phyloP scores from a whole-genome alignment of 2,888 invertebrate genomes.

The Drosophila quinaria region DNA sequence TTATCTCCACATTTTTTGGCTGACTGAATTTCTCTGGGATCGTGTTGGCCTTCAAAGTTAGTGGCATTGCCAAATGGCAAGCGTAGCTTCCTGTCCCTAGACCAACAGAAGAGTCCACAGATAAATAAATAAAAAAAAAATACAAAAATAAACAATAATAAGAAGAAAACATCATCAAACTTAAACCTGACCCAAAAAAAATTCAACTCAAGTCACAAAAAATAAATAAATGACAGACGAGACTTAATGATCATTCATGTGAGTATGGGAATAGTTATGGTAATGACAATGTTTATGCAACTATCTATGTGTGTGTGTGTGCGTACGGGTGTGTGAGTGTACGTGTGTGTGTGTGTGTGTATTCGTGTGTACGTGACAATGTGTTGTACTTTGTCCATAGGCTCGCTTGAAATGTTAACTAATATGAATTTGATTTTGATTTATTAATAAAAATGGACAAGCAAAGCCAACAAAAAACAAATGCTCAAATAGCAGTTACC shows the following conservation, averaged over 20 bases:
- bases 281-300: slow-evolving; percentile 22
- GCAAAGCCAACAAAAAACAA: not conserved
- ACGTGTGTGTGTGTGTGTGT: not conserved
- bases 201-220: not conserved
- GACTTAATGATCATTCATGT: slow-evolving; percentile 15
- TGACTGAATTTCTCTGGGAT: slow-evolving; percentile 1
- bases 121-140: slow-evolving; percentile 4
- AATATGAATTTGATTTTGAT: slow-evolving; percentile 47
- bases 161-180: slow-evolving; percentile 4
- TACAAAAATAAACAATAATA: not conserved
- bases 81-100: slow-evolving; percentile 33
- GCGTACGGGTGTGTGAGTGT: not conserved
- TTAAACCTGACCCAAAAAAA: slow-evolving; percentile 5
- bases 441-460: slow-evolving; percentile 30
- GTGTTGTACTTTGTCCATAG: slow-evolving; percentile 31
- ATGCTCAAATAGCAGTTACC: slow-evolving; percentile 1
- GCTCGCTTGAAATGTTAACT: slow-evolving; percentile 38
- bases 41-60: slow-evolving; percentile 20
- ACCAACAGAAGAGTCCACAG: slow-evolving; percentile 34
- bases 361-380: slow-evolving; percentile 41
- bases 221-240: slow-evolving; percentile 9
- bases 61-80: slow-evolving; percentile 19
- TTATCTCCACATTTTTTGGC: not conserved
- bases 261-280: slow-evolving; percentile 26
- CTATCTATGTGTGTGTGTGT: not conserved